Base-by-base conservation (phyloP, 2,113 vertebrate genomes). In the Gopherus flavomarginatus region DNA sequence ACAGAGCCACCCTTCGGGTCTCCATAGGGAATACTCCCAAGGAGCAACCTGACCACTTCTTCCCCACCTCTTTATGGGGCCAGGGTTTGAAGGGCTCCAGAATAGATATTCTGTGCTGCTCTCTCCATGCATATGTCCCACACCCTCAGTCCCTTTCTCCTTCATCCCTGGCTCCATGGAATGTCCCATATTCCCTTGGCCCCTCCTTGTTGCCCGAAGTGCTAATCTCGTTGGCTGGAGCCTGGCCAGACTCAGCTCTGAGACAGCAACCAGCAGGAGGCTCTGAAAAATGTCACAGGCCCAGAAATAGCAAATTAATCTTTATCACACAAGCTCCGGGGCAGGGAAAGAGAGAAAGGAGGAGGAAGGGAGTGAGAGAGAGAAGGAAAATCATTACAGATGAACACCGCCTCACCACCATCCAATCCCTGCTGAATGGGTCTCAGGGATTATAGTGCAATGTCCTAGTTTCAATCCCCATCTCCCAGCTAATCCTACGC, bases 301-400 rank as follows among this genome's bases (percentile, higher is more conserved):
- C 97, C 96, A 98, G 97, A 98, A 98, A 98, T 97, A 98, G 97
- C 93, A 98, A 97, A 98, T 97, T 97, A 98, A 98, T 98, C 97
- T 98, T 97, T 97, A 98, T 96, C 93, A 72, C 95, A 96, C 44
- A 96, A 95, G 96, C 97, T 97, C 89, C 59, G 2, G 97, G 96
- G 97, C 95, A 97, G 90, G 84, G 69, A 96, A 96, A 96, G 69
- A 92, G 94, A 96, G 95, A 87, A 87, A 94, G 77, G 57, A 86
- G 95, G 54, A 42, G 6, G 10, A n/a, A 47, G 69, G 80, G 44
- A 52, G 31, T 56, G 78, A 42, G 42, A 79, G 38, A 38, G 72
- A 31, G 82, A 44, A 95, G 56, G 89, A 92, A 96, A 97, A 96
- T 97, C 92, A 62, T 96, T 97, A 97, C 82, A 95, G 96, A 97